Evolutionary conservation across 2,113 vertebrate species (phyloP), one percentile per base, ranked within the genome.

Genomic region (Chaenocephalus aceratus): DNA sequence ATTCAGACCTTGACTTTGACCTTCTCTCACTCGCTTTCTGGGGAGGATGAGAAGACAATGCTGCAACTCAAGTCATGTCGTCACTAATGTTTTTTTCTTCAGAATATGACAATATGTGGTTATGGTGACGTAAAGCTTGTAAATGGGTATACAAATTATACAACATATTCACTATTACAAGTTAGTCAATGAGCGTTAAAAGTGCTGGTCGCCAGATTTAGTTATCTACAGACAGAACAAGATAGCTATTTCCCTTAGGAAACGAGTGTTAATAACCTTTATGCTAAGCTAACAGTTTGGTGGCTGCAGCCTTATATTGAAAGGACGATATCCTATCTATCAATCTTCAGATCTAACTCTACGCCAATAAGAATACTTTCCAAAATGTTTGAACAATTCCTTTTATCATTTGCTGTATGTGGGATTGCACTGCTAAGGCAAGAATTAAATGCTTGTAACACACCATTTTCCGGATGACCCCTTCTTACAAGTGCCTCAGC

Each of bases 1-100:
- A 26, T 73, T 72, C 64, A 88, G 88, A 90, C 85, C 88, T 94
- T 94, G 91, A 91, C 93, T 90, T 92, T 94, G 93, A 93, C 89
- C 87, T 79, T 83, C 72, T 51, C 44, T 5, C 82, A 51, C 61
- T 79, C 62, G 0, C 41, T 63, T 16, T 80, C 76, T 70, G 75
- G 45, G 23, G 13, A 13, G 1, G 44, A 67, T 72, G 77, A 26
- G 26, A 77, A 86, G 87, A 81, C 56, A 84, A 51, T 48, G 58
- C 49, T 13, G 46, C 45, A 44, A 41, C 46, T 73, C 61, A 60
- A 15, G 52, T 36, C 49, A 66, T 44, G 51, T 44, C 67, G 72
- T 34, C 30, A 49, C 60, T 44, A 0, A 15, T 34, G 68, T 74
- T 69, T 15, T 11, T 36, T 52, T 61, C 26, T 13, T 44, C 6